Percentiles rank a stretch among this genome's conserved stretches.
Evolutionary conservation across 2,113 vertebrate species (phyloP).

Genomic region (Psammodynastes pulverulentus): DNA sequence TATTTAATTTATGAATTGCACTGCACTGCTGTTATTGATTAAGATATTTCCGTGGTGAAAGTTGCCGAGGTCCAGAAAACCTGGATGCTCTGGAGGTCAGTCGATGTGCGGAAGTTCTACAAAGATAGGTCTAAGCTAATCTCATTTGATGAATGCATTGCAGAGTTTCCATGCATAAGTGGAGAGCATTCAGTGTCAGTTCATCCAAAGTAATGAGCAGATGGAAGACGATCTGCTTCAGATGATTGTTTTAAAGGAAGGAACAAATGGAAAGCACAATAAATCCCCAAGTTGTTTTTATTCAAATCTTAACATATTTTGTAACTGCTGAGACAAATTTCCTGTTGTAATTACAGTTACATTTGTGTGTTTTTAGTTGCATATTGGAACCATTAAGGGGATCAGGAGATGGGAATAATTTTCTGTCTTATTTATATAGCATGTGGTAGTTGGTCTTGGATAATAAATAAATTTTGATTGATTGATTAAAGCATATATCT

Average conservation of each 20-base stretch:
- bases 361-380: background rate
- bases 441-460: background rate
- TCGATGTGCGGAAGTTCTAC: background rate
- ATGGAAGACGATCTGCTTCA: conserved; percentile 20
- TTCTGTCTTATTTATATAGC: background rate
- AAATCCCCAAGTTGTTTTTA: conserved; percentile 3
- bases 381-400: background rate
- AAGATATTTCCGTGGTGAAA: conserved; percentile 35
- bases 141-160: background rate
- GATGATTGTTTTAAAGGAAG: background rate
- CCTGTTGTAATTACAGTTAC: background rate
- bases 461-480: background rate
- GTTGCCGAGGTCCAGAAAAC: background rate
- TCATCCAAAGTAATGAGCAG: conserved; percentile 18
- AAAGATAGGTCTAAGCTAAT: background rate
- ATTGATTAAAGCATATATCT: background rate
- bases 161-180: background rate
- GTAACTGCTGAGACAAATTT: conserved; percentile 6
- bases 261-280: background rate
- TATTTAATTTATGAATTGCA: conserved; percentile 10
- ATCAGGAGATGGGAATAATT: background rate
- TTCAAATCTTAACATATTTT: conserved; percentile 1
- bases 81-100: background rate
- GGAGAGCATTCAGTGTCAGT: background rate
- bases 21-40: background rate